phyloP scores from a whole-genome alignment of 2,113 vertebrate species.

The Toxotes jaculatrix region DNA sequence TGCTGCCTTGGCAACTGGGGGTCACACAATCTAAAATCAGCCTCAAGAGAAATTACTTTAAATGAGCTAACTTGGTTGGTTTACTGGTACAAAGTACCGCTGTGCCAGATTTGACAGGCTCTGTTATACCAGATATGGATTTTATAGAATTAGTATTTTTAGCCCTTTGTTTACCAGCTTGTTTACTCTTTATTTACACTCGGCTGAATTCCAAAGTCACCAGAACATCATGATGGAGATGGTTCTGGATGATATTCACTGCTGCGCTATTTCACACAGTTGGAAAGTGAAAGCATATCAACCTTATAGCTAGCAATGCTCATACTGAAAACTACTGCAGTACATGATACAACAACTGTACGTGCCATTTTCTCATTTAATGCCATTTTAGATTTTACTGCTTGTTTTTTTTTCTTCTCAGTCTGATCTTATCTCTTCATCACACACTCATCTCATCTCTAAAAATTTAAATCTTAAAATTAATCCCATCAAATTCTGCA shows the following conservation, averaged over 20 bases:
- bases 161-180: neutral
- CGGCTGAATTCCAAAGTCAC: neutral
- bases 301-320: neutral
- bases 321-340: neutral
- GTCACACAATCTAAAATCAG: slow-evolving; percentile 28
- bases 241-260: neutral
- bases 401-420: neutral
- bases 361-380: neutral
- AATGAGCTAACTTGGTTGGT: slow-evolving; percentile 18
- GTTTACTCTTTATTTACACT: neutral
- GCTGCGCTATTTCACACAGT: neutral
- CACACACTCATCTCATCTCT: neutral
- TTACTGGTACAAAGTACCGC: slow-evolving; percentile 13
- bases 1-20: slow-evolving; percentile 37
- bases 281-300: neutral
- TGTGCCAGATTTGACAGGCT: slow-evolving; percentile 9
- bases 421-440: neutral
- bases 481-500: neutral
- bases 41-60: slow-evolving; percentile 26
- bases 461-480: neutral
- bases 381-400: neutral
- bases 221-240: neutral
- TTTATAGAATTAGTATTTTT: neutral
- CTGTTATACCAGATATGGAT: neutral
- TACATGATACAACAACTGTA: neutral